Base-by-base conservation (phyloP, 2,797 vertebrate species). In the Hafferia zeledoni region DNA sequence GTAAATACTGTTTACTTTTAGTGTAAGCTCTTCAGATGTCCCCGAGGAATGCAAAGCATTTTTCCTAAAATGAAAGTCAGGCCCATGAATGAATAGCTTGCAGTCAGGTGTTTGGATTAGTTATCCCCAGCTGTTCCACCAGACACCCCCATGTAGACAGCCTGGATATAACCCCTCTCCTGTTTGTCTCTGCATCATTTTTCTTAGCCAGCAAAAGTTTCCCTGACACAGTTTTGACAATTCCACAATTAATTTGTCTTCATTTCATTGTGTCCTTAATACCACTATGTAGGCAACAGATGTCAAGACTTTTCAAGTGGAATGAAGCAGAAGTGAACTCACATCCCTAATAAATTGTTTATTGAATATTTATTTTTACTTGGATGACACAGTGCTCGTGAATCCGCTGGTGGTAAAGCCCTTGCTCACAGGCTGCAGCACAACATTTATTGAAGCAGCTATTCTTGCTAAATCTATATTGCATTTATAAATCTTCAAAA, bases 331-430 rank as follows among this genome's bases (percentile, higher is more conserved):
- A 96, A 97, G 59, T 84, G 85, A 96, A 91, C 79, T 72, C 90
- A 76, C 91, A 71, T 91, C 68, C 59, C 83, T 93, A 95, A 96
- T 96, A 97, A 96, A 97, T 95, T 82, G 77, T 91, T 97, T 94
- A 95, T 83, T 91, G 94, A 97, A 96, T 97, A 95, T 95, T 95
- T 97, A 92, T 93, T 96, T 94, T 96, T 94, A 93, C 94, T 93
- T 88, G 88, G 74, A 89, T 96, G 92, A 94, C 90, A 96, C 65
- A 93, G 67, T 2, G 50, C 78, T 83, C 57, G 79, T 70, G 95
- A 92, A 93, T 87, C 87, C 0, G 3, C 81, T 74, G 83, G 82
- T 87, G 76, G 92, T 92, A 87, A 95, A 94, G 52, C 65, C 79
- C 67, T 56, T 88, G 90, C 89, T 96, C 93, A 95, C 81, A 83